Evolutionary conservation across 2,113 vertebrate genomes (phyloP), one percentile per base, ranked within the genome.

Genomic region (Nothobranchius kuhntae): DNA sequence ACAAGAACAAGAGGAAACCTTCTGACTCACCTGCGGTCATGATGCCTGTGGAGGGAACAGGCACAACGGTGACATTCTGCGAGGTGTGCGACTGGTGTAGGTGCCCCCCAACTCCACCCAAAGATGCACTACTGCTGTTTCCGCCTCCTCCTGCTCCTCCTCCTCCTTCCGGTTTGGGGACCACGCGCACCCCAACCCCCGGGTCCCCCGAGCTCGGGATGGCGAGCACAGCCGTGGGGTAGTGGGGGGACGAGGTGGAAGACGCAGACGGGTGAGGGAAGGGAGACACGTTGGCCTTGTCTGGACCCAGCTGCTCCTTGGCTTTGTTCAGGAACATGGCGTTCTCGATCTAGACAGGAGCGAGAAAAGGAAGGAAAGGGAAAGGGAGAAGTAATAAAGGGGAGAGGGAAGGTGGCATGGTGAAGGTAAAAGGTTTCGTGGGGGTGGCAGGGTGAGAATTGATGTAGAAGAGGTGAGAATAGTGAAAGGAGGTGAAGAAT

Each of bases 261-360:
- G 89, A 90, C 5, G 87, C 82, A 40, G 91, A 87, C 52, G 88
- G 61, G 71, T 89, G 84, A 62, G 85, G 53, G 68, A 87, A 89
- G 46, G 87, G 70, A 17, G 83, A 57, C 0, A 13, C 82, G 44
- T 57, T 82, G 84, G 61, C 87, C 92, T 99, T 98, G 75, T 99
- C 97, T 14, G 91, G 94, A 79, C 96, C 82, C 4, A 98, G 92
- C 76, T 98, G 97, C 82, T 99, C 97, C 91, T 99, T 99, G 81
- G 96, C 94, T 91, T 99, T 98, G 91, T 97, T 99, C 88, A 98
- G 95, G 91, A 99, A 99, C 96, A 99, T 98, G 73, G 95, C 95
- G 92, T 96, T 99, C 84, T 99, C 97, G 48, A 99, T 96, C 97
- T 99, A 81, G 45, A 75, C 0, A 24, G 60, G 35, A 57, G 57